Percentiles rank a stretch among this genome's conserved stretches.
Conservation (phyloP, 2,888 invertebrate species). For the Eutolmus rufibarbis region DNA sequence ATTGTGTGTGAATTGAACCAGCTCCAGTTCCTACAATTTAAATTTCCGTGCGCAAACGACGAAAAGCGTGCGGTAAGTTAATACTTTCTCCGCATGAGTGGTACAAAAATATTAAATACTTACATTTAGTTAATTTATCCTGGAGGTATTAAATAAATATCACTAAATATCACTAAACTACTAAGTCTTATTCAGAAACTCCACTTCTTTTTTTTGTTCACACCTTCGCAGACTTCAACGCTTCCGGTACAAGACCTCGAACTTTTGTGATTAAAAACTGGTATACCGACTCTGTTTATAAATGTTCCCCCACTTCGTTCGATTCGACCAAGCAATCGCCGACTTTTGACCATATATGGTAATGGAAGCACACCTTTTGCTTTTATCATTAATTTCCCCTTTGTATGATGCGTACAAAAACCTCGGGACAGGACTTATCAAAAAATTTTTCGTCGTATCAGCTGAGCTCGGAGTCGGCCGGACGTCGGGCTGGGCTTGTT, state of each 20-base stretch:
- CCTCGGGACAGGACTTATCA: slow-evolving; percentile 15
- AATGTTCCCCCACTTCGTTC: slow-evolving; percentile 59
- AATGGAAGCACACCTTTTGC: slow-evolving; percentile 56
- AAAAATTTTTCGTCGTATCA: background rate
- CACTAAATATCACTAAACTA: slow-evolving; percentile 39
- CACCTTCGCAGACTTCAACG: background rate
- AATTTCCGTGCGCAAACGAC: no score
- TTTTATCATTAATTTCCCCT: slow-evolving; percentile 40
- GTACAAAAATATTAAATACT: background rate
- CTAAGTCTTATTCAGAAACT: slow-evolving; percentile 12
- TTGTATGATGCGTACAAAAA: slow-evolving; percentile 19
- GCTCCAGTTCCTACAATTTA: no score
- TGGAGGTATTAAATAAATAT: slow-evolving; percentile 37
- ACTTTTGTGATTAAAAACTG: slow-evolving; percentile 62
- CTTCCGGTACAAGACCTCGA: slow-evolving; percentile 61
- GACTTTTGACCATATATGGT: slow-evolving; percentile 63
- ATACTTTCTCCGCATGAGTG: background rate
- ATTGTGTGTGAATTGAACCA: no score
- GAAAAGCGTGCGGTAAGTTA: no score
- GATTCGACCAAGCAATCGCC: slow-evolving; percentile 55
- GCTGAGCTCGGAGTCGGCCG: background rate
- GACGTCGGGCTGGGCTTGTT: background rate
- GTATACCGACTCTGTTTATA: slow-evolving; percentile 60
- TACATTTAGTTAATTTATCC: slow-evolving; percentile 35
- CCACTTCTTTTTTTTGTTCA: background rate